Base-by-base conservation (phyloP, 1,140 invertebrate genomes). In the Ceratitis capitata region DNA sequence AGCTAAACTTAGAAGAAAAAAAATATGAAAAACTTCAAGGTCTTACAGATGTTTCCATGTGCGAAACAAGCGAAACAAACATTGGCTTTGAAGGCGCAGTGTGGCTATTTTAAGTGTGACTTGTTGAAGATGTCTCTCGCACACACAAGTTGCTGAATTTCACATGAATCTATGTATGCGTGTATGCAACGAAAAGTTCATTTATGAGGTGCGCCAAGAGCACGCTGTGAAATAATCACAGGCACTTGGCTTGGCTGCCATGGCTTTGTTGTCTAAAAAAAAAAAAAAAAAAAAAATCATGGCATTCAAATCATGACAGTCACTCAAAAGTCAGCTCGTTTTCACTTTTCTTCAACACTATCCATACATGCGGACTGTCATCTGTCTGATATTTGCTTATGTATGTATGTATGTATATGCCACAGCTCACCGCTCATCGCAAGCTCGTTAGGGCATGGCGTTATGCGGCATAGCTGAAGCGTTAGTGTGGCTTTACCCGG, bases 301-400 rank as follows among this genome's bases (percentile, higher is more conserved):
- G 32, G 39, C 26, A 78, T 78, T 78, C 19, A 78, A 78, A 78
- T 78, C 69, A 78, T 78, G 69, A 78, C 69, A 78, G 35, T 78
- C 39, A 78, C 39, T 78, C 69, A 78, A 78, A 78, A 45, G 39
- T 78, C 29, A 32, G 26, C 26, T 12, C 58, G 58, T 64, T 64
- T 64, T 64, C 58, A 64, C 58, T 64, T 64, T 64, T 32, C 58
- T 64, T 64, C 58, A 64, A 10, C n/a, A 9, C n/a, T 9, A 56
- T 19, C 51, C 23, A 19, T 5, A 51, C 10, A 4, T 51, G 51
- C 9, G 51, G 0, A 23, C 51, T 23, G n/a, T 0, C 19, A 56
- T 7, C 19, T 6, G n/a, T 56, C 5, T 7, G 19, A 56, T n/a
- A n/a, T 19, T n/a, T 12, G n/a, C 49, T 4, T 14, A 19, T 19